Conservation (phyloP, 2,888 invertebrate species). For the Adelphocoris suturalis region DNA sequence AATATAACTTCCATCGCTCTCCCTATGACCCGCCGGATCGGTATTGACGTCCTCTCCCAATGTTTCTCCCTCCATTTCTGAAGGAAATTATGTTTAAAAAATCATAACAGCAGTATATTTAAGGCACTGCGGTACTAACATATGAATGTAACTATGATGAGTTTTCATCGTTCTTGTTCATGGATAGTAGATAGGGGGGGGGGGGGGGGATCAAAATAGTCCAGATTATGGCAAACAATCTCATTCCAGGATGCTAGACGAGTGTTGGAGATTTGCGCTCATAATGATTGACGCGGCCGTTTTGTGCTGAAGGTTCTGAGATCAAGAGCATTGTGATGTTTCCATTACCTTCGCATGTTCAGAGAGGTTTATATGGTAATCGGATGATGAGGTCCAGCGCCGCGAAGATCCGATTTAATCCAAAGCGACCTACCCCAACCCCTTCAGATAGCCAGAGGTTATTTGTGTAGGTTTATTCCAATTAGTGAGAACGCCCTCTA, state of each 20-base stretch:
- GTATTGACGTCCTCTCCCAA: too few species aligned
- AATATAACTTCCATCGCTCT: too few species aligned
- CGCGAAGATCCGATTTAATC: neutral
- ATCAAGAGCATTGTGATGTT: conserved; percentile 55
- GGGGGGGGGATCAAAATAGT: too few species aligned
- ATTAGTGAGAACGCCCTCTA: conserved; percentile 5
- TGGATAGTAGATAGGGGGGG: too few species aligned
- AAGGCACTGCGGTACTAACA: too few species aligned
- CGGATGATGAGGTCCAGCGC: conserved; percentile 38
- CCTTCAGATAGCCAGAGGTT: conserved; percentile 16
- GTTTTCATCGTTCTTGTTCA: too few species aligned
- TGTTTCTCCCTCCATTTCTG: too few species aligned
- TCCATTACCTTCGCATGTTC: conserved; percentile 54
- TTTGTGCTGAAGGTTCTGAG: conserved; percentile 22
- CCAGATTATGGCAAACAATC: neutral
- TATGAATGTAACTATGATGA: too few species aligned
- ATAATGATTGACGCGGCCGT: neutral
- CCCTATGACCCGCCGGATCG: too few species aligned
- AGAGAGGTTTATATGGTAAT: conserved; percentile 55
- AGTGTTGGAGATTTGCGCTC: neutral
- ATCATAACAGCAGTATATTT: too few species aligned
- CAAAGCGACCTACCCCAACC: neutral
- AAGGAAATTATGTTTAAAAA: too few species aligned
- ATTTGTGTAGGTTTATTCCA: conserved; percentile 43
- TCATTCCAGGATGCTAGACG: neutral